Conservation (phyloP, 2,113 vertebrate species). For the Dipodomys spectabilis region DNA sequence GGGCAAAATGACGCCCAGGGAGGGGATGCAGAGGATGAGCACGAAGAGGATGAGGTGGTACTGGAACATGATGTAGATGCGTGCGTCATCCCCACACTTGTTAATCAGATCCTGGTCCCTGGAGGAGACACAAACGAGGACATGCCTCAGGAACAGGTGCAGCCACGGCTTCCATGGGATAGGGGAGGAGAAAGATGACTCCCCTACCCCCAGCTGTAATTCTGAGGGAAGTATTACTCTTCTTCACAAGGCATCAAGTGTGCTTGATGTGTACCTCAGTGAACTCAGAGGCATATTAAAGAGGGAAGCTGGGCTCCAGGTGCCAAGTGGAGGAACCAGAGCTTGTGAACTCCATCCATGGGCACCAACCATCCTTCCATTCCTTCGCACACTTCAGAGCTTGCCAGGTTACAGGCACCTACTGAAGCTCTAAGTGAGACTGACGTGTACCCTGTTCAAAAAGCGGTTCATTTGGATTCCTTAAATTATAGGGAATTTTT, state of each 20-base stretch:
- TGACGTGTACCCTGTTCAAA: too few relatives aligned
- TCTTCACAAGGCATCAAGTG: background rate
- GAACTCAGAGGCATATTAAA: background rate
- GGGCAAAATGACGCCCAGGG: slow-evolving; percentile 94
- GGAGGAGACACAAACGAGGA: slow-evolving; percentile 60
- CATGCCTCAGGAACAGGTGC: background rate
- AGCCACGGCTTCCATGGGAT: background rate
- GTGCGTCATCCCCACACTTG: slow-evolving; percentile 96
- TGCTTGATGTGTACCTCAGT: background rate
- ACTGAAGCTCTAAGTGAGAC: background rate
- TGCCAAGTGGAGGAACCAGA: background rate
- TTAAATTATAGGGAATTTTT: background rate
- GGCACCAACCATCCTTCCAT: background rate
- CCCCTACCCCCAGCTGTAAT: rapidly evolving
- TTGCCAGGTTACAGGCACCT: background rate
- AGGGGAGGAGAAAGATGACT: background rate
- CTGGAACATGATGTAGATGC: slow-evolving; percentile 97
- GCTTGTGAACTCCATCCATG: background rate
- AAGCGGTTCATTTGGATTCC: background rate
- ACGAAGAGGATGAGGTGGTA: slow-evolving; percentile 94
- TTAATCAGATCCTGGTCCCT: slow-evolving; percentile 96
- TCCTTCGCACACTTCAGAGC: background rate
- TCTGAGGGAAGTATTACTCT: background rate
- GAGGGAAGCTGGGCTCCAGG: background rate
- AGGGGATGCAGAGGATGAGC: slow-evolving; percentile 93